phyloP scores from a whole-genome alignment of 2,888 invertebrate species.

The Metacarcinus magister region DNA sequence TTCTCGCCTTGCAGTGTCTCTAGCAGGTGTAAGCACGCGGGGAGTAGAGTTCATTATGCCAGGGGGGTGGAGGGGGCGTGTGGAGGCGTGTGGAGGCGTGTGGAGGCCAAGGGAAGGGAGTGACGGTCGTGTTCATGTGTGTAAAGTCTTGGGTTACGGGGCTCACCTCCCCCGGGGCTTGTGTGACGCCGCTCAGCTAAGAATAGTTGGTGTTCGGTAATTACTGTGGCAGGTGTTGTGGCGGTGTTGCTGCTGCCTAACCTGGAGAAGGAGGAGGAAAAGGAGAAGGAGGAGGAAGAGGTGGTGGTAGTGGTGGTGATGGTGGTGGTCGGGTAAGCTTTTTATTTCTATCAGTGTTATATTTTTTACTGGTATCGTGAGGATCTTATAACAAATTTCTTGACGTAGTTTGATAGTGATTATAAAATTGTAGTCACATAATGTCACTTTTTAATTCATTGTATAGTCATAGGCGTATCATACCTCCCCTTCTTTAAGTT shows the following conservation, averaged over 20 bases:
- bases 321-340: not conserved
- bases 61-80: not conserved
- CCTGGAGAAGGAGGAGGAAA: not conserved
- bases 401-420: not conserved
- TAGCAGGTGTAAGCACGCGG: not conserved
- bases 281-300: no score
- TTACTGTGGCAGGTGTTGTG: not conserved
- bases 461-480: not conserved
- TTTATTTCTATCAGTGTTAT: not conserved
- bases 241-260: not conserved
- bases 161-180: not conserved
- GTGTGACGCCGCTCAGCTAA: conserved; percentile 15
- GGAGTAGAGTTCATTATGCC: not conserved
- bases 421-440: not conserved
- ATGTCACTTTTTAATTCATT: not conserved
- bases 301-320: not conserved
- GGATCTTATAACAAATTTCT: not conserved
- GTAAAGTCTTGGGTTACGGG: not conserved
- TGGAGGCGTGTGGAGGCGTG: not conserved
- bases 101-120: not conserved
- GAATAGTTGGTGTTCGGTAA: conserved; percentile 12
- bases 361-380: not conserved
- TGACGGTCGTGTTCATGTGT: not conserved
- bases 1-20: not conserved
- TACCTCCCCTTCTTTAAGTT: not conserved